Percentiles rank a stretch among this genome's conserved stretches.
phyloP scores from a whole-genome alignment of 2,797 vertebrate genomes.

The Anguilla marmorata region DNA sequence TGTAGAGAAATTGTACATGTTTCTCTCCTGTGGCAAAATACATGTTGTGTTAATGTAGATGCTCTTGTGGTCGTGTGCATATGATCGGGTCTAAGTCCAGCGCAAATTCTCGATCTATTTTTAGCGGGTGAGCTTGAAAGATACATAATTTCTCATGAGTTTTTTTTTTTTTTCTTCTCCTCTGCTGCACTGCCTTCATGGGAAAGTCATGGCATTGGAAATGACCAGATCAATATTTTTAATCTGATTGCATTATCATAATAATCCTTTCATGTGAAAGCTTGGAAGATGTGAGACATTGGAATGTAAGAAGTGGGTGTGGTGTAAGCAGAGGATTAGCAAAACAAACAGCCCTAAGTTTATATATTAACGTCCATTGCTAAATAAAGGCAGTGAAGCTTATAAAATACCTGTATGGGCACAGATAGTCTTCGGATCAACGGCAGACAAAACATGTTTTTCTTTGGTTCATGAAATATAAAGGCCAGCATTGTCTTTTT shows the following conservation, averaged over 20 bases:
- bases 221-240: constrained; percentile 64
- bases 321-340: constrained; percentile 20
- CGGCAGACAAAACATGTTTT: not conserved
- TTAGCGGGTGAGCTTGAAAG: constrained; percentile 56
- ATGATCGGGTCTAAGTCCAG: constrained; percentile 46
- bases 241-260: constrained; percentile 63
- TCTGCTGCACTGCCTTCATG: constrained; percentile 52
- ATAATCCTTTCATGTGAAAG: constrained; percentile 62
- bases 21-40: constrained; percentile 41
- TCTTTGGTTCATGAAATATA: not conserved
- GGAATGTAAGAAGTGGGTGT: constrained; percentile 37
- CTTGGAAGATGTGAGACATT: constrained; percentile 34
- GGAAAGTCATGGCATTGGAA: constrained; percentile 54
- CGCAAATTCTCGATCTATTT: constrained; percentile 64
- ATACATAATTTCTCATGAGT: constrained; percentile 67
- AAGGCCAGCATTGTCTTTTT: constrained; percentile 16
- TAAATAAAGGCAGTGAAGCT: not conserved
- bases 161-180: constrained; percentile 53
- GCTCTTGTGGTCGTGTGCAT: constrained; percentile 38
- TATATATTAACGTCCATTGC: not conserved
- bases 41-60: constrained; percentile 35
- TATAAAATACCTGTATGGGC: constrained; percentile 10
- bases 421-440: not conserved
- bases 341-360: not conserved
- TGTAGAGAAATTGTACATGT: constrained; percentile 31